A percentile compares a stretch with the other conserved stretches of the same genome.
Conservation (phyloP, 2,888 invertebrate genomes). For the Nemotelus pantherinus region DNA sequence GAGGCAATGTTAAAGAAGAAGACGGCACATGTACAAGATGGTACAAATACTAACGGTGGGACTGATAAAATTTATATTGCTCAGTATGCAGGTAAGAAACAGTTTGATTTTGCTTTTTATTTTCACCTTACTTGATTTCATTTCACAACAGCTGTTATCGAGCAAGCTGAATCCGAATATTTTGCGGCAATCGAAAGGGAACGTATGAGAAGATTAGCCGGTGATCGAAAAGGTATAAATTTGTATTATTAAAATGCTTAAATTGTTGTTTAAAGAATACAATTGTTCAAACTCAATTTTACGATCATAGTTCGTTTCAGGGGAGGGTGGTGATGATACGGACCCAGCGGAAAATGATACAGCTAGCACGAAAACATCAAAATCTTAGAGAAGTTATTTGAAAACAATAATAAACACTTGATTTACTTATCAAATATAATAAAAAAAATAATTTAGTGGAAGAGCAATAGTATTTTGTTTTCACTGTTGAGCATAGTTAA, state of each 20-base stretch:
- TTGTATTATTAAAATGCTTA: neutral
- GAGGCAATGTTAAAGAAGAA: constrained; percentile 78
- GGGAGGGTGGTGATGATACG: constrained; percentile 29
- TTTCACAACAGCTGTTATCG: constrained; percentile 56
- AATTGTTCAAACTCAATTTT: neutral
- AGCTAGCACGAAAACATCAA: constrained; percentile 21
- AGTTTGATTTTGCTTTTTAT: neutral
- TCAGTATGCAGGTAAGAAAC: constrained; percentile 57
- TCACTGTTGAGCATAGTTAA: too few relatives aligned
- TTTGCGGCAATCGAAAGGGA: constrained; percentile 68
- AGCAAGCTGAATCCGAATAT: constrained; percentile 66
- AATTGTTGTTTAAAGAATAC: neutral
- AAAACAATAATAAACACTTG: too few relatives aligned
- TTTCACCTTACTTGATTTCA: neutral
- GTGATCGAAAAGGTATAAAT: constrained; percentile 54
- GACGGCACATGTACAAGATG: constrained; percentile 61
- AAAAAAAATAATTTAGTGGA: too few relatives aligned
- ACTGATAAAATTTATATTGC: constrained; percentile 60
- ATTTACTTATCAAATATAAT: too few relatives aligned
- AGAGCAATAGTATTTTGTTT: too few relatives aligned
- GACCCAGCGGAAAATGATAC: constrained; percentile 23
- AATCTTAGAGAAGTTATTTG: neutral
- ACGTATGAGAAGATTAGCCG: constrained; percentile 60
- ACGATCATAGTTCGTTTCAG: constrained; percentile 35
- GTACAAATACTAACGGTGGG: constrained; percentile 60